A percentile compares a stretch with the other conserved stretches of the same genome.
These are phyloP conservation scores for Parnassius mnemosyne DNA, from an alignment of 2,888 invertebrate species.

Conservation along the genomic window DNA sequence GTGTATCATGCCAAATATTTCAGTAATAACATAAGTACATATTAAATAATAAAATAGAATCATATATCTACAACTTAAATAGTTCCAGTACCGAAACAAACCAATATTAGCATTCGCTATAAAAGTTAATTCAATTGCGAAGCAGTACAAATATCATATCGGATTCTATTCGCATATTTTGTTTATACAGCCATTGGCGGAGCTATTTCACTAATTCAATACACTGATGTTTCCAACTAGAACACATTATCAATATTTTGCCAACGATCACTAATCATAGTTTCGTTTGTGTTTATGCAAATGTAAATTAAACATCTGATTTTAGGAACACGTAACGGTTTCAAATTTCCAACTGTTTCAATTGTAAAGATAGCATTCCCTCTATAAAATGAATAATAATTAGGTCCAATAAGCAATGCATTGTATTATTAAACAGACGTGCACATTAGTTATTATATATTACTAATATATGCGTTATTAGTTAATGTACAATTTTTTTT, in stretches of 20 bases:
- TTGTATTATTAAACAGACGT: neutral
- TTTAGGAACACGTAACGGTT: slow-evolving; percentile 45
- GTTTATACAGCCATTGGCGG: slow-evolving; percentile 14
- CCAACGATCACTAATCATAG: slow-evolving; percentile 34
- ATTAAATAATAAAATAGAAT: too few species aligned
- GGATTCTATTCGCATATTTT: slow-evolving; percentile 2
- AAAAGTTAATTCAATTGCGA: slow-evolving; percentile 7
- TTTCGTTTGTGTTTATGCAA: slow-evolving; percentile 45
- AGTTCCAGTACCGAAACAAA: too few species aligned
- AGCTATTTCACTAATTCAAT: slow-evolving; percentile 24
- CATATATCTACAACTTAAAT: too few species aligned
- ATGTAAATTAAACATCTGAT: slow-evolving; percentile 49
- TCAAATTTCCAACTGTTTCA: slow-evolving; percentile 41
- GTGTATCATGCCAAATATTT: too few species aligned
- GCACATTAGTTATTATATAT: neutral
- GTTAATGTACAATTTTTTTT: neutral
- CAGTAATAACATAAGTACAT: too few species aligned
- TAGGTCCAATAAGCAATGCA: slow-evolving; percentile 26
- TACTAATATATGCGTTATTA: neutral
- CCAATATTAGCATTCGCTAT: neutral
- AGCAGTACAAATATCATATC: slow-evolving; percentile 13
- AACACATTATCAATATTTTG: slow-evolving; percentile 20
- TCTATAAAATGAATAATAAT: slow-evolving; percentile 47
- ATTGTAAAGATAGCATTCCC: slow-evolving; percentile 34
- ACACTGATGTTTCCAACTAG: slow-evolving; percentile 21